Evolutionary conservation across 2,888 invertebrate species (phyloP), one percentile per base, ranked within the genome.

Genomic region (Dryococelus australis): DNA sequence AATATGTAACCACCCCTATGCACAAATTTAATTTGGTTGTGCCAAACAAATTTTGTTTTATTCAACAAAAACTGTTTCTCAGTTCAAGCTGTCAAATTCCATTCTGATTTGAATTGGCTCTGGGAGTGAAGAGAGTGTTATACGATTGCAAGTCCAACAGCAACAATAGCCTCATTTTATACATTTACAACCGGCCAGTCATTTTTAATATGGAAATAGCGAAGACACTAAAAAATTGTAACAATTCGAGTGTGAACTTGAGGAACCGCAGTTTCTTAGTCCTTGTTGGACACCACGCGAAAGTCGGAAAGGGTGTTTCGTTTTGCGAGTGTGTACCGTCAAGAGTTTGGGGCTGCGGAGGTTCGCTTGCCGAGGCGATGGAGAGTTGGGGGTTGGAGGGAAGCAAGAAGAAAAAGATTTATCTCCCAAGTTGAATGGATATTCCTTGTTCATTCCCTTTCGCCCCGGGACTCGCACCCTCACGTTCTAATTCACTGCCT

Each of bases 391-490:
- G 65, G 65, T 65, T 65, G n/a, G 83, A 35, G 28, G 83, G n/a
- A 83, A 43, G 35, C 35, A 20, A 24, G 83, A 28, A 28, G 28
- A 83, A 83, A 35, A 35, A 83, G 83, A 83, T 83, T 83, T 83
- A 83, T 28, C 43, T 83, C 43, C 83, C 35, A 83, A 83, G 83
- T 83, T 83, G 83, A 83, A 83, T 83, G 83, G 83, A 83, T 83
- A 83, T 83, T 83, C 83, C 83, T 83, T 83, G 83, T 83, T 83
- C 35, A 16, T 27, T 35, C 43, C 83, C 27, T 83, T 28, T 13
- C 83, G 26, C 83, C 83, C 27, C 83, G 13, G 9, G 43, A 13
- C 83, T 83, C 43, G 35, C 28, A 28, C 80, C 35, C 83, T 12
- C 35, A 4, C 35, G 35, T 35, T 65, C 65, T 65, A 65, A 65